Conservation (phyloP, 2,888 invertebrate species). For the Rhodophaea formosa region DNA sequence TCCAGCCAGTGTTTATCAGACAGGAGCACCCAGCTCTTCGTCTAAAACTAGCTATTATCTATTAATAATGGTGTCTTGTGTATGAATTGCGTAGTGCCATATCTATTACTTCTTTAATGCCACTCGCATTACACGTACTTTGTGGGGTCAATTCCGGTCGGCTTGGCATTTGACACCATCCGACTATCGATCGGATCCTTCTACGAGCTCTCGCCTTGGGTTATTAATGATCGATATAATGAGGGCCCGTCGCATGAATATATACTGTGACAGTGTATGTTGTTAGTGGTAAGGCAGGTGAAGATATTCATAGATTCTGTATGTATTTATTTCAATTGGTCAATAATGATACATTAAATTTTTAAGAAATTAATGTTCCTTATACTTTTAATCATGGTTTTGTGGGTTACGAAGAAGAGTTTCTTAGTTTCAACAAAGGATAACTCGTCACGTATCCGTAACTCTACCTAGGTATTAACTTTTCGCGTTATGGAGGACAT, state of each 20-base stretch:
- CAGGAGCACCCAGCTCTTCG: not conserved
- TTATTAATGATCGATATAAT: slow-evolving; percentile 14
- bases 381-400: too few relatives aligned
- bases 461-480: too few relatives aligned
- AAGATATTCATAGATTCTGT: not conserved
- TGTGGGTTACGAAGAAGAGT: too few relatives aligned
- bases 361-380: too few relatives aligned
- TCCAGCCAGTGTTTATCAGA: too few relatives aligned
- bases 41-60: not conserved
- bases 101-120: not conserved
- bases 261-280: not conserved
- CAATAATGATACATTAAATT: too few relatives aligned
- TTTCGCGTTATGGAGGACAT: too few relatives aligned
- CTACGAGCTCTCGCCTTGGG: not conserved
- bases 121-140: not conserved
- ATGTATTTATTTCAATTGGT: not conserved
- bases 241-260: slow-evolving; percentile 2
- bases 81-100: slow-evolving; percentile 24
- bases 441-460: too few relatives aligned
- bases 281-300: not conserved
- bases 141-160: slow-evolving; percentile 23
- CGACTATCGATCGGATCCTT: slow-evolving; percentile 31
- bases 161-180: slow-evolving; percentile 58
- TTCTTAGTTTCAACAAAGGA: too few relatives aligned
- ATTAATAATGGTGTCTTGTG: not conserved